phyloP scores from a whole-genome alignment of 2,888 invertebrate species.

The Hoplodrina ambigua region DNA sequence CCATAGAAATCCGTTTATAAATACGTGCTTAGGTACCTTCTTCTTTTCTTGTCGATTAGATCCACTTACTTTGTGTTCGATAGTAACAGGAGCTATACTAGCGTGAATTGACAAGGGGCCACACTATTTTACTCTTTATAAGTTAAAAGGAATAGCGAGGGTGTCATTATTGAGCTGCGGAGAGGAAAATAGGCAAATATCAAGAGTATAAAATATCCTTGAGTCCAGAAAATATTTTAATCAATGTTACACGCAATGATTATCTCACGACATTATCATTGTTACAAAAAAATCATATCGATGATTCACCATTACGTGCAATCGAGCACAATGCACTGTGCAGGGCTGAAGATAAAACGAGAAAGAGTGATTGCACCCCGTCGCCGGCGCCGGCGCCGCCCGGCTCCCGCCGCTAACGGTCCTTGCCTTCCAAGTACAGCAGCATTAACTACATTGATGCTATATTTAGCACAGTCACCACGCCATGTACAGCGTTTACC shows the following conservation, averaged over 20 bases:
- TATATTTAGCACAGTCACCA: slow-evolving; percentile 79
- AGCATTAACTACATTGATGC: slow-evolving; percentile 71
- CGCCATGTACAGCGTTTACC: slow-evolving; percentile 53
- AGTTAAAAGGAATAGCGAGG: neutral
- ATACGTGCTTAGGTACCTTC: too few relatives aligned
- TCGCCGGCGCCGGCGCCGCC: slow-evolving; percentile 70
- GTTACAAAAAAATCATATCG: slow-evolving; percentile 49
- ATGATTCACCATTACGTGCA: slow-evolving; percentile 58
- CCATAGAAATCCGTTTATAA: too few relatives aligned
- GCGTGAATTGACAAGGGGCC: neutral
- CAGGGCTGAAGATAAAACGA: slow-evolving; percentile 59
- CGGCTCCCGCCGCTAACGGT: slow-evolving; percentile 81
- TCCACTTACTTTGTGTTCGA: neutral
- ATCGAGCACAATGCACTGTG: slow-evolving; percentile 48
- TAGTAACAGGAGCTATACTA: neutral
- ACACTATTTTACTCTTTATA: neutral
- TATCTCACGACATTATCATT: slow-evolving; percentile 40
- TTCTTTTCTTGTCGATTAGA: too few relatives aligned
- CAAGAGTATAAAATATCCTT: neutral
- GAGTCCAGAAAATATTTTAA: slow-evolving; percentile 7
- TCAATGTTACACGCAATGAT: slow-evolving; percentile 17
- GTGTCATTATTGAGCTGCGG: too few relatives aligned
- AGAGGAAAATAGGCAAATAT: neutral
- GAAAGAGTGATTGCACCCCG: slow-evolving; percentile 74
- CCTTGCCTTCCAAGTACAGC: slow-evolving; percentile 81